Evolutionary conservation across 2,113 vertebrate genomes (phyloP).

Genomic region (Dolichotis patagonum): DNA sequence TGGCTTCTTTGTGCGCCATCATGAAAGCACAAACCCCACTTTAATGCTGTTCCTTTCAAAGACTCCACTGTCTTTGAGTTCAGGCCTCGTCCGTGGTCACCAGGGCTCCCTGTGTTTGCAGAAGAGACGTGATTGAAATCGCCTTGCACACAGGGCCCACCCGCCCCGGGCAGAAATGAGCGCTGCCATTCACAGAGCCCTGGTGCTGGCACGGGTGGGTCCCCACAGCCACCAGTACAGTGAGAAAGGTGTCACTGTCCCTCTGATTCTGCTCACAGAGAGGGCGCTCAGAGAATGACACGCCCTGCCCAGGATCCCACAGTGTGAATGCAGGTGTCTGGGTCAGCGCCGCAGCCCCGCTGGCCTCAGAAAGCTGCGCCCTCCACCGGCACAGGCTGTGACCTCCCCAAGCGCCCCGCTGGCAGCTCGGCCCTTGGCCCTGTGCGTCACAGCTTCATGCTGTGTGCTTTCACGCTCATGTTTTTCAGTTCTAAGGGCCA

Average conservation of each 20-base stretch:
- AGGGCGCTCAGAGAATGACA: neutral
- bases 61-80: conserved; percentile 65
- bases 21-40: conserved; percentile 72
- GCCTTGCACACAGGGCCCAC: neutral
- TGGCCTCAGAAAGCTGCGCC: neutral
- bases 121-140: conserved; percentile 64
- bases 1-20: conserved; percentile 66
- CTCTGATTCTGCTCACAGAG: neutral
- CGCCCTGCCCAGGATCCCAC: neutral
- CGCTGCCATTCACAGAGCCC: neutral
- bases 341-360: neutral
- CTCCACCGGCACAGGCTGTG: neutral
- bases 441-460: neutral
- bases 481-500: neutral
- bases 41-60: conserved; percentile 67
- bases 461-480: neutral
- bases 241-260: neutral
- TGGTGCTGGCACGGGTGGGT: neutral
- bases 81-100: conserved; percentile 64
- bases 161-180: conserved; percentile 49
- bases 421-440: neutral
- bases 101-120: conserved; percentile 57
- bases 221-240: neutral
- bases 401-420: too few species aligned
- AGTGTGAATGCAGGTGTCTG: neutral